Evolutionary conservation across 2,888 invertebrate species (phyloP), one percentile per base, ranked within the genome.

Genomic region (Clivina fossor): DNA sequence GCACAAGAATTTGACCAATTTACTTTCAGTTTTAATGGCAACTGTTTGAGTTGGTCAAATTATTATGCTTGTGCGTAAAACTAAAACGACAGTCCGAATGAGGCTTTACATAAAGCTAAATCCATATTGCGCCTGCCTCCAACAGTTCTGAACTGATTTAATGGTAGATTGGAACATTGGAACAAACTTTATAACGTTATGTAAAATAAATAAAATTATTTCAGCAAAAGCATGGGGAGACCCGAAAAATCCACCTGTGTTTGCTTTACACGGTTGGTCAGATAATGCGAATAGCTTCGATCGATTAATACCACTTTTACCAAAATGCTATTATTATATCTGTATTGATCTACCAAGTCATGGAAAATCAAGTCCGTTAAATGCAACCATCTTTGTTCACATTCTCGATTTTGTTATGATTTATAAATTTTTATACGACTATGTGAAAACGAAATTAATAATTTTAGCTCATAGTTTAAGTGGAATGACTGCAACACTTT

Each of bases 171-270:
- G n/a, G n/a, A n/a, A n/a, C n/a, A n/a, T n/a, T n/a, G n/a, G n/a
- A n/a, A n/a, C n/a, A n/a, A n/a, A n/a, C n/a, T n/a, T n/a, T n/a
- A n/a, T n/a, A n/a, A n/a, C n/a, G n/a, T n/a, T n/a, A n/a, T n/a
- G n/a, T n/a, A n/a, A n/a, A n/a, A n/a, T n/a, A n/a, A n/a, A n/a
- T n/a, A n/a, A n/a, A n/a, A n/a, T n/a, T 20, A 33, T 70, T 70
- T 1, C 68, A 80, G 81, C 79, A 15, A 71, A 80, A 64, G 77
- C 78, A 56, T 82, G 80, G 80, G 82, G 82, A 1, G 69, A 76
- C 50, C 73, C 74, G 61, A 65, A 65, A 5, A 69, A 76, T 24
- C 76, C 77, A 1, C 80, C 80, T 0, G 75, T 81, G 8, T 65
- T 82, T 13, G 72, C 78, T 4, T 71, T 79, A 18, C 82, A 81